phyloP scores from a whole-genome alignment of 2,113 vertebrate species.

The Pelmatolapia mariae region DNA sequence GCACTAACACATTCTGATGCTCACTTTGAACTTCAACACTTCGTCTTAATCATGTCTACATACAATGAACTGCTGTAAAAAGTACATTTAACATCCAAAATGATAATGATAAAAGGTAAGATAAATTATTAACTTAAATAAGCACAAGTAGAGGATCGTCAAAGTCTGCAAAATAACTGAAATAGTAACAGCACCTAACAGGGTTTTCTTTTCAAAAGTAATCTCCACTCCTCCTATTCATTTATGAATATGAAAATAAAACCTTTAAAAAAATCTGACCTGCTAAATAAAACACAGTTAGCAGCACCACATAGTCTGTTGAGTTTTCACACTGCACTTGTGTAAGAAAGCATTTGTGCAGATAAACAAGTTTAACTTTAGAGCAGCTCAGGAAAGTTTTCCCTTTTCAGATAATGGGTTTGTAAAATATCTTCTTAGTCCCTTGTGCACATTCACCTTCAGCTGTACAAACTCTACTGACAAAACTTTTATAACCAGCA shows the following conservation, averaged over 20 bases:
- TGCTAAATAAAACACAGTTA: neutral
- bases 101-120: neutral
- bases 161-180: neutral
- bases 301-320: neutral
- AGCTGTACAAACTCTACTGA: neutral
- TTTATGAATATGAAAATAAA: neutral
- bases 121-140: neutral
- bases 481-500: accelerated
- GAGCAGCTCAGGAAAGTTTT: neutral
- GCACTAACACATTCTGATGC: neutral
- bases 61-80: neutral
- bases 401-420: neutral
- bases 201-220: neutral
- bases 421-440: neutral
- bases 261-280: neutral
- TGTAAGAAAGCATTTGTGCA: neutral
- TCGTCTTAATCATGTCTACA: accelerated
- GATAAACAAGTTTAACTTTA: neutral
- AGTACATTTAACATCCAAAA: neutral
- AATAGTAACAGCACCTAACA: neutral
- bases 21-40: neutral
- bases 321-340: neutral
- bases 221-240: neutral
- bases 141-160: accelerated
- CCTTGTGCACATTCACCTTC: neutral